Evolutionary conservation across 2,888 invertebrate species (phyloP).

Genomic region (Drosophila kanekoi): DNA sequence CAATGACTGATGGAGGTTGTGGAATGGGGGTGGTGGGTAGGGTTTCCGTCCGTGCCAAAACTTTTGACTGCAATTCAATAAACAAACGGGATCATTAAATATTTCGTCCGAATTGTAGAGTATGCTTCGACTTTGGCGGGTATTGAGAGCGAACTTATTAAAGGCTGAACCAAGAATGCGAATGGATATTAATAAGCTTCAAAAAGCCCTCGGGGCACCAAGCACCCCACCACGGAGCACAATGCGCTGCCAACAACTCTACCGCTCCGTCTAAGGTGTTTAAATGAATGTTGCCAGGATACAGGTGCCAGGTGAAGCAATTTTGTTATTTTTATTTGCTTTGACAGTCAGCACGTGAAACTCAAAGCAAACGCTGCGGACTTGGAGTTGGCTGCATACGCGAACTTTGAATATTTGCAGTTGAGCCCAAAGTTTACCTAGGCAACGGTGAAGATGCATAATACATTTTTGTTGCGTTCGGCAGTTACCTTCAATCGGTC

Average conservation of each 20-base stretch:
- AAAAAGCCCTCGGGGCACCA: constrained; percentile 6
- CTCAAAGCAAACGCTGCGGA: constrained; percentile 64
- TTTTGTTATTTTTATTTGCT: constrained; percentile 84
- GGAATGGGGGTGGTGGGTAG: constrained; percentile 39
- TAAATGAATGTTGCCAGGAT: constrained; percentile 84
- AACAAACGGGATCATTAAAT: constrained; percentile 80
- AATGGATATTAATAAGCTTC: constrained; percentile 64
- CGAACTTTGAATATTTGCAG: constrained; percentile 23
- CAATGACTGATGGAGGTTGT: constrained; percentile 27
- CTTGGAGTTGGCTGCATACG: constrained; percentile 34
- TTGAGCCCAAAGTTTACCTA: constrained; percentile 18
- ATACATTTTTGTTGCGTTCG: constrained; percentile 31
- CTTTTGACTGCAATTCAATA: constrained; percentile 78
- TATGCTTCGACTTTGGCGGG: constrained; percentile 18
- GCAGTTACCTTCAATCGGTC: constrained; percentile 31
- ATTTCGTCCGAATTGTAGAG: constrained; percentile 62
- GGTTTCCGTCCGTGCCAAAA: constrained; percentile 77
- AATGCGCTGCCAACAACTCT: constrained; percentile 34
- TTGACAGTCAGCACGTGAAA: constrained; percentile 80
- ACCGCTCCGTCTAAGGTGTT: constrained; percentile 67
- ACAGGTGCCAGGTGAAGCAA: constrained; percentile 80
- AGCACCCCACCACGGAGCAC: constrained; percentile 30
- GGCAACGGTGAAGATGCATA: constrained; percentile 32
- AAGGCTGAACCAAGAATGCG: constrained; percentile 41
- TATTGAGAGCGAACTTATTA: constrained; percentile 46